Evolutionary conservation across 2,113 vertebrate genomes (phyloP).

Genomic region (Fulmarus glacialis): DNA sequence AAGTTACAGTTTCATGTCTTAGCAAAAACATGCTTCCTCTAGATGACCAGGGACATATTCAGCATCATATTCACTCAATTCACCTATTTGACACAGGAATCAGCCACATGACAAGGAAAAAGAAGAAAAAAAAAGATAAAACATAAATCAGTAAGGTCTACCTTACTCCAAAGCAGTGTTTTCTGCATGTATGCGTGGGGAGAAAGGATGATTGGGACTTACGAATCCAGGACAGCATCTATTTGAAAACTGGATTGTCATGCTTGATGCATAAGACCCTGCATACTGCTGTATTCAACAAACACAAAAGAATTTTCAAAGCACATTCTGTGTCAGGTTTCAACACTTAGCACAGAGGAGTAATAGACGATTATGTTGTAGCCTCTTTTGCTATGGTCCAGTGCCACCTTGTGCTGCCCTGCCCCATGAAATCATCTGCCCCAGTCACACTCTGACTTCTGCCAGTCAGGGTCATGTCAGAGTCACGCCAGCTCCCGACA

Average conservation of each 20-base stretch:
- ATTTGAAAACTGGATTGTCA: not conserved
- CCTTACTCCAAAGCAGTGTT: not conserved
- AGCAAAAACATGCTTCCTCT: not conserved
- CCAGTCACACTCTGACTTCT: not conserved
- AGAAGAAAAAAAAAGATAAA: not conserved
- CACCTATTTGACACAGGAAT: not conserved
- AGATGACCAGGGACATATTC: not conserved
- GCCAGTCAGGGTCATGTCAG: not conserved
- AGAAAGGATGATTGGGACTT: not conserved
- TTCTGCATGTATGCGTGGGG: not conserved
- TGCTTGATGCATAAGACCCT: not conserved
- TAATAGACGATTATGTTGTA: not conserved
- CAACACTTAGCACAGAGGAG: not conserved
- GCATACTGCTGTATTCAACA: not conserved
- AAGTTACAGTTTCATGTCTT: not conserved
- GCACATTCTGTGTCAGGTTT: not conserved
- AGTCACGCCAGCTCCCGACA: not conserved
- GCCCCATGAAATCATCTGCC: not conserved
- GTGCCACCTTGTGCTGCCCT: accelerated
- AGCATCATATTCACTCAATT: not conserved
- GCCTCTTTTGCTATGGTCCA: not conserved
- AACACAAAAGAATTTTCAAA: not conserved
- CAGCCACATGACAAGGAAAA: not conserved
- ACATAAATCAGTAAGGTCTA: not conserved
- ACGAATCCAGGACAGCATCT: not conserved